Evolutionary conservation across 2,113 vertebrate genomes (phyloP).

Genomic region (Macquaria australasica): DNA sequence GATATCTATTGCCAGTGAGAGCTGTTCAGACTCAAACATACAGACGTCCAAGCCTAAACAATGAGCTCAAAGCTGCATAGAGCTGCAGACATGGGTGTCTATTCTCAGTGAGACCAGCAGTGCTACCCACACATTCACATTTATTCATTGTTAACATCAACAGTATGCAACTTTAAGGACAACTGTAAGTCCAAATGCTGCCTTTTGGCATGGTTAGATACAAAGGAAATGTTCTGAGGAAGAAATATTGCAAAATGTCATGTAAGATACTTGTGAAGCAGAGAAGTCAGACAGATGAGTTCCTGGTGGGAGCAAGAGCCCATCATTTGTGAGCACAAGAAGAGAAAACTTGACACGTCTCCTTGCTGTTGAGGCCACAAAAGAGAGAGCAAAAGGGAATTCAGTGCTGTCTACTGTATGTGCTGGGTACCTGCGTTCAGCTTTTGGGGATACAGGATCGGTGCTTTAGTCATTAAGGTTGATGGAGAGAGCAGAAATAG

Average conservation of each 20-base stretch:
- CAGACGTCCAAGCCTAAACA: constrained; percentile 5
- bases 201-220: not conserved
- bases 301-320: not conserved
- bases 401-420: not conserved
- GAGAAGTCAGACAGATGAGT: not conserved
- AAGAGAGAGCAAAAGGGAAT: constrained; percentile 30
- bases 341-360: constrained; percentile 12
- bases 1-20: not conserved
- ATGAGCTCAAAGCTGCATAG: constrained; percentile 14
- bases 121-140: not conserved
- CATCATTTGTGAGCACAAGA: constrained; percentile 9
- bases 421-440: constrained; percentile 14
- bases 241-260: constrained; percentile 9
- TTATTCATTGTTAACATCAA: not conserved
- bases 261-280: not conserved
- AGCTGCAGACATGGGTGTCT: constrained; percentile 12
- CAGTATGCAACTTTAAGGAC: not conserved
- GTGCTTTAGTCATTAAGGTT: constrained; percentile 46
- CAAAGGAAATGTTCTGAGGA: not conserved
- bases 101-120: not conserved
- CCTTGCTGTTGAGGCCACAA: constrained; percentile 26
- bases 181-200: not conserved
- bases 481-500: constrained; percentile 49
- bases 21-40: not conserved
- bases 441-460: constrained; percentile 19